A percentile compares a stretch with the other conserved stretches of the same genome.
Conservation (phyloP, 1,140 invertebrate species). For the Lordiphosa clarofinis region DNA sequence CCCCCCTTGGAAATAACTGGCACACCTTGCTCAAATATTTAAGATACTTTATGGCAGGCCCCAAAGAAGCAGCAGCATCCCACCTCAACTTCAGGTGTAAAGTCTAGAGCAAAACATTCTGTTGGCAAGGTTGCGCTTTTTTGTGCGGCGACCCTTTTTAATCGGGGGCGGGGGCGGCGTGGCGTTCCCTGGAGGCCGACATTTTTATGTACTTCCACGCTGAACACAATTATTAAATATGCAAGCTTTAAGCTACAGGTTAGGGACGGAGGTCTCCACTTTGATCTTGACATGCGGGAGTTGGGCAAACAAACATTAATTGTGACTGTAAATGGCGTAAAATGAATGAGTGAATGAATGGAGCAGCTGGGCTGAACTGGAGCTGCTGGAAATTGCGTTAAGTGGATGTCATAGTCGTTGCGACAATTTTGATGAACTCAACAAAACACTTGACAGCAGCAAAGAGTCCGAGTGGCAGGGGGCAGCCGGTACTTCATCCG, state of each 20-base stretch:
- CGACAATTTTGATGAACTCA: conserved; percentile 77
- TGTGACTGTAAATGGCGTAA: conserved; percentile 74
- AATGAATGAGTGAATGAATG: conserved; percentile 31
- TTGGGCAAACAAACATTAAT: conserved; percentile 70
- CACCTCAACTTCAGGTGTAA: conserved; percentile 49
- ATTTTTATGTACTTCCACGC: conserved; percentile 59
- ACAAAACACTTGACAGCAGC: conserved; percentile 72
- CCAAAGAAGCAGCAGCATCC: conserved; percentile 53
- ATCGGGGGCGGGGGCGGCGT: conserved; percentile 1
- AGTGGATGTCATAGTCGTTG: conserved; percentile 55
- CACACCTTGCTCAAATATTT: conserved; percentile 66
- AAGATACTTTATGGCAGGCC: conserved; percentile 69
- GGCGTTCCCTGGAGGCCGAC: conserved; percentile 23
- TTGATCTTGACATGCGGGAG: conserved; percentile 64
- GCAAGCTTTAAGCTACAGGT: conserved; percentile 44
- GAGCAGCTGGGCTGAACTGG: conserved; percentile 27
- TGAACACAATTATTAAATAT: conserved; percentile 67
- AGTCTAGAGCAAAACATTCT: conserved; percentile 59
- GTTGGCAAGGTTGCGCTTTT: conserved; percentile 67
- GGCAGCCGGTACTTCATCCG: conserved; percentile 5
- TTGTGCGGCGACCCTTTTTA: conserved; percentile 58
- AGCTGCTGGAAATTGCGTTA: conserved; percentile 64
- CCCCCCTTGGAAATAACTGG: conserved; percentile 33
- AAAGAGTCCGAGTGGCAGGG: conserved; percentile 13
- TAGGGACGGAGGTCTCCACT: conserved; percentile 17